Percentiles rank a stretch among this genome's conserved stretches.
Conservation (phyloP, 2,113 vertebrate species). For the Asarcornis scutulata region DNA sequence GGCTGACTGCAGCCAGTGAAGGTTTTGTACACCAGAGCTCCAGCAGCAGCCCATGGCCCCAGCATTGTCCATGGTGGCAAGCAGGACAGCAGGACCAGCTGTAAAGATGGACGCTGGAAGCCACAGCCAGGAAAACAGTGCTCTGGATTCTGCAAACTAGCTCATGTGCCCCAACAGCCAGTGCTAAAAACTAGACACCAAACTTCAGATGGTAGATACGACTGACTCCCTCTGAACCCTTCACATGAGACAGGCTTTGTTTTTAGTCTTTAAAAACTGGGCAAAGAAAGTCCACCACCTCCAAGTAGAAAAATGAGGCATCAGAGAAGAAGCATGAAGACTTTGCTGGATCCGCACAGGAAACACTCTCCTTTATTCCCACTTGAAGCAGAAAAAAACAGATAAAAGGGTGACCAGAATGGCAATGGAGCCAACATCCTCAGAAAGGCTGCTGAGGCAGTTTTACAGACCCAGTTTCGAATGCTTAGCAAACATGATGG, state of each 20-base stretch:
- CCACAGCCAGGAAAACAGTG: neutral
- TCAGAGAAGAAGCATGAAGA: neutral
- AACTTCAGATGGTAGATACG: neutral
- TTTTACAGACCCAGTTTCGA: neutral
- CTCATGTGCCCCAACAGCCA: neutral
- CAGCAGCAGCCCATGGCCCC: too few relatives aligned
- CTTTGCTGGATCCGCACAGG: neutral
- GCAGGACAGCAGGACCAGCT: neutral
- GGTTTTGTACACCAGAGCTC: neutral
- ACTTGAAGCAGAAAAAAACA: neutral
- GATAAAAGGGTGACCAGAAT: neutral
- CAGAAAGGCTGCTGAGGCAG: neutral
- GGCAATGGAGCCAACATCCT: neutral
- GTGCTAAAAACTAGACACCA: neutral
- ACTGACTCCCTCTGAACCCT: neutral
- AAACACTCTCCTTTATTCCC: neutral
- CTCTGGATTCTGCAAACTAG: neutral
- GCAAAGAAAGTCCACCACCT: neutral
- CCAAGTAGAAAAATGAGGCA: neutral
- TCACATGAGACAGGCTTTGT: neutral
- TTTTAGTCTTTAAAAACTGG: neutral
- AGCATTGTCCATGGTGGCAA: fast-evolving
- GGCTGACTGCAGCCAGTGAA: neutral
- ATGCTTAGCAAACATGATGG: neutral
- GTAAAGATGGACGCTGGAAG: neutral